Percentiles rank a stretch among this genome's conserved stretches.
phyloP scores from a whole-genome alignment of 92 coral and sea anemone genomes.

The Plumapathes pennacea region DNA sequence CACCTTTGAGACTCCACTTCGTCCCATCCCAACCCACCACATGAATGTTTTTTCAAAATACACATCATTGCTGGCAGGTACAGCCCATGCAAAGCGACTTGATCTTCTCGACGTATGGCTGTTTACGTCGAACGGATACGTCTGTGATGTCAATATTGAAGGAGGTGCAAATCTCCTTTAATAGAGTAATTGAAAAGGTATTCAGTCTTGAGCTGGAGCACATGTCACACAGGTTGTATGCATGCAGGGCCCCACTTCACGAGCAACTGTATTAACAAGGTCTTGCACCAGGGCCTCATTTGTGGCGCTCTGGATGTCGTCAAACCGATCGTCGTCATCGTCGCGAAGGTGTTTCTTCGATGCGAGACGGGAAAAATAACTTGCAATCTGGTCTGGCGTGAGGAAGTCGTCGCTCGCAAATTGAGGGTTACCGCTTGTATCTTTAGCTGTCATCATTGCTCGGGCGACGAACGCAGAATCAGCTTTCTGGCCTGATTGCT shows the following conservation, averaged over 20 bases:
- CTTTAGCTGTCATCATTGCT: slow-evolving; percentile 55
- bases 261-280: slow-evolving; percentile 24
- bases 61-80: no score
- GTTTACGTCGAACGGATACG: slow-evolving; percentile 35
- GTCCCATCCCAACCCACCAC: no score
- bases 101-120: no score
- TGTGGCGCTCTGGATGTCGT: slow-evolving; percentile 45
- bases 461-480: slow-evolving; percentile 63
- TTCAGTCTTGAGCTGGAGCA: slow-evolving; percentile 38
- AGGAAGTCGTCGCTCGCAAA: no score
- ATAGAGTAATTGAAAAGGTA: slow-evolving; percentile 23
- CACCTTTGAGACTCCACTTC: no score
- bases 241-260: slow-evolving; percentile 34
- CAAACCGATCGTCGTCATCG: slow-evolving; percentile 17
- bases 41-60: no score
- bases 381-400: slow-evolving; percentile 41
- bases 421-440: slow-evolving; percentile 26
- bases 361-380: slow-evolving; percentile 51
- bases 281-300: slow-evolving; percentile 42
- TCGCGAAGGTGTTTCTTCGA: slow-evolving; percentile 42
- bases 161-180: slow-evolving; percentile 45
- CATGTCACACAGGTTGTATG: slow-evolving; percentile 54
- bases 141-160: slow-evolving; percentile 39
- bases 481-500: slow-evolving; percentile 52
- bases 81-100: no score